Base-by-base conservation (phyloP, 2,113 vertebrate genomes). In the Sclerurus mexicanus region DNA sequence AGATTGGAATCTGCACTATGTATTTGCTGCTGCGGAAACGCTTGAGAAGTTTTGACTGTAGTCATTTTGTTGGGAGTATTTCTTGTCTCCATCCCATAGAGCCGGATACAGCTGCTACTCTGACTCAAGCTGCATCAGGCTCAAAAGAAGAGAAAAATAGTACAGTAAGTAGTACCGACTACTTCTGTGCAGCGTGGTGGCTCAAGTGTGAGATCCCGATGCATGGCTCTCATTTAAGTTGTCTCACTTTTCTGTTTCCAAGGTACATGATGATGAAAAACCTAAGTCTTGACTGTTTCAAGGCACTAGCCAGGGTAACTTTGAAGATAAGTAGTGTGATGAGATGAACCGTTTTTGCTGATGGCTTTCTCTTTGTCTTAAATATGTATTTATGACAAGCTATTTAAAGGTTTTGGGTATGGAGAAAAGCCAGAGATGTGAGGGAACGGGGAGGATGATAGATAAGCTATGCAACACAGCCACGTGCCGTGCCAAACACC, bases 141-240 rank as follows among this genome's bases (percentile, higher is more conserved):
- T 76, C 1, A 0, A 50, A 76, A 31, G 11, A 79, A 17, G 27
- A 78, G 27, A n/a, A 35, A 42, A 85, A 66, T 17, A 42, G 11
- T 17, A 12, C 15, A 31, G 5, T 5, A 63, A 59, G 8, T 35
- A 78, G 28, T 55, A 27, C 55, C 40, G 0, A 42, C 30, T 86
- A 47, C 21, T 80, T 60, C n/a, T 12, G 0, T 39, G 46, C 1
- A 0, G 8, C 33, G 44, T 12, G 3, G 44, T 79, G 72, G 33
- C 59, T 90, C 4, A 2, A 46, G 30, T 69, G 28, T 25, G 52
- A 47, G 60, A 24, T 46, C 42, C 40, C 59, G 14, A 46, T 55
- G 22, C 9, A 3, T 44, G 40, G 31, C 39, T 59, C 44, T 81
- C 10, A 2, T 28, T 47, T 18, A 75, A 88, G 27, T 83, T 63